Evolutionary conservation across 1,140 invertebrate genomes (phyloP).

Genomic region (Brachystomella parvula): DNA sequence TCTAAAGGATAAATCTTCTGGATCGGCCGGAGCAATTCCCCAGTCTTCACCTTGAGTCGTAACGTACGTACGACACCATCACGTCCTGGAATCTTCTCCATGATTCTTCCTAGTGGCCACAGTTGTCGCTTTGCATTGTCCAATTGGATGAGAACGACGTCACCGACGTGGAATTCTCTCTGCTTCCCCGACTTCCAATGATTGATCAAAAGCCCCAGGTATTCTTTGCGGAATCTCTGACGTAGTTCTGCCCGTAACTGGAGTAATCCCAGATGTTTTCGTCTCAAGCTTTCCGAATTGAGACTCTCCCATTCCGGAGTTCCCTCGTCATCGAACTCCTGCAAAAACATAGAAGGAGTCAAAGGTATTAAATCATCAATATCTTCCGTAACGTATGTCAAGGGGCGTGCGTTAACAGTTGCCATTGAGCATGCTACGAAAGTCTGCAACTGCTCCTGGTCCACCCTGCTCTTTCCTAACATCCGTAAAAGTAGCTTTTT

Average conservation of each 20-base stretch:
- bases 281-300: background rate
- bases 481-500: constrained; percentile 39
- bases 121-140: constrained; percentile 22
- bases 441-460: constrained; percentile 6
- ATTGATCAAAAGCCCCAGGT: constrained; percentile 5
- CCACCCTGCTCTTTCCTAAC: background rate
- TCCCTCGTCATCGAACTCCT: background rate
- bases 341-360: constrained; percentile 17
- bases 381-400: constrained; percentile 17
- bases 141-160: constrained; percentile 18
- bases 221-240: constrained; percentile 12
- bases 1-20: constrained; percentile 33
- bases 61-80: constrained; percentile 18
- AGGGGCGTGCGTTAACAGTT: constrained; percentile 7
- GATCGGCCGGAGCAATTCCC: constrained; percentile 13
- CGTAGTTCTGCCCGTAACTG: background rate
- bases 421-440: background rate
- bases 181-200: background rate
- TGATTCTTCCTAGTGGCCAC: constrained; percentile 22
- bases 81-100: constrained; percentile 13
- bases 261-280: background rate
- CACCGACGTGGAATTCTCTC: constrained; percentile 7
- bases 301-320: background rate
- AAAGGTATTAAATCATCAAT: constrained; percentile 5
- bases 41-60: constrained; percentile 7